Base-by-base conservation (phyloP, 2,113 vertebrate species). In the Brachypteracias leptosomus region DNA sequence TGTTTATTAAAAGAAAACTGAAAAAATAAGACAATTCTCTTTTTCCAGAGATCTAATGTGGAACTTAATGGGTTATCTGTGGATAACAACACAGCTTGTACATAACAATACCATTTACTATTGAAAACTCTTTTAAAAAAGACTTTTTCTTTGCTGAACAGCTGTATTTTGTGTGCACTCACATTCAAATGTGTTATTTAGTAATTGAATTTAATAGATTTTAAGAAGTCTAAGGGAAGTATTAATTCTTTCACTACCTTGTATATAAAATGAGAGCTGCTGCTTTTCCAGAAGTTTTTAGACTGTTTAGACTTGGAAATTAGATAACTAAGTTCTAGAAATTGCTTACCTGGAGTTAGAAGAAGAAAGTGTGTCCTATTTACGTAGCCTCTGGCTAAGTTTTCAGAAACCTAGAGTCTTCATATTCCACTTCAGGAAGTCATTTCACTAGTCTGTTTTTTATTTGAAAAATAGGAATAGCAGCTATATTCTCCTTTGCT, bases 1-100 rank as follows among this genome's bases (percentile, higher is more conserved):
- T 92, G 96, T 96, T 97, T 94, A 96, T 96, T 70, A 90, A 38
- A 78, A 29, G 25, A 58, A 92, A 93, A 54, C 51, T 74, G 92
- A 84, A 94, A 80, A 79, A 70, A 78, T 51, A 93, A 88, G 72
- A 95, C 49, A 24, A 36, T 7, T 24, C 70, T 88, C 52, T 89
- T 91, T 95, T 94, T 95, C 29, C 77, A 85, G 46, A 82, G n/a
- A 44, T 85, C 63, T 94, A 57, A 72, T 62, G 67, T 90, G 78
- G 54, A 94, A 42, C 15, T 63, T 51, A 29, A 55, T 63, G 25
- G 38, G 13, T 62, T 88, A 28, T 57, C 46, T 73, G 28, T 73
- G 73, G 46, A n/a, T 82, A 97, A 63, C 18, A 52, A 42, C 33
- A 40, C 10, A 68, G 78, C 89, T 85, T 85, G 22, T 58, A 15